Evolutionary conservation across 2,797 vertebrate genomes (phyloP).

Genomic region (Oceanodroma leucorhoa): DNA sequence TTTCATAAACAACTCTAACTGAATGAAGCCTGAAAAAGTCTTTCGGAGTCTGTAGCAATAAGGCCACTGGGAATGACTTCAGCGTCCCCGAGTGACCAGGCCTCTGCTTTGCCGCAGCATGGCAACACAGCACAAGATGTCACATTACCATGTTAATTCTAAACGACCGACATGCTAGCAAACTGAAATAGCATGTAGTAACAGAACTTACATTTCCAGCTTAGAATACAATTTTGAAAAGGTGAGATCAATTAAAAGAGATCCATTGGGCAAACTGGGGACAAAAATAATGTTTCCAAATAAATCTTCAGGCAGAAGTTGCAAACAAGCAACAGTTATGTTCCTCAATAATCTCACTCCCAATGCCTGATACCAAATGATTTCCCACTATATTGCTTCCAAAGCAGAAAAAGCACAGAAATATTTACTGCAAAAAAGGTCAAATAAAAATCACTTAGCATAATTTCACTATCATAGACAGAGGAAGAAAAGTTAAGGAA

Average conservation of each 20-base stretch:
- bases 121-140: not conserved
- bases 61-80: not conserved
- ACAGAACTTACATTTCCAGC: not conserved
- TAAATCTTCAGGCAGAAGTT: not conserved
- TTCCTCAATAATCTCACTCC: not conserved
- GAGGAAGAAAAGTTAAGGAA: not conserved
- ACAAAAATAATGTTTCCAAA: not conserved
- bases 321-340: not conserved
- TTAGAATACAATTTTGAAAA: not conserved
- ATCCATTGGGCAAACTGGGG: not conserved
- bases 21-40: not conserved
- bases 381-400: not conserved
- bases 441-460: not conserved
- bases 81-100: not conserved
- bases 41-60: not conserved
- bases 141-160: accelerated
- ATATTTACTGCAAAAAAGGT: not conserved
- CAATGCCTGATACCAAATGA: not conserved
- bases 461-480: not conserved
- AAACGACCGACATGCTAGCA: accelerated
- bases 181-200: not conserved
- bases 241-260: not conserved
- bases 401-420: not conserved
- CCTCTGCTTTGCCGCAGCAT: not conserved
- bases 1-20: not conserved